A percentile compares a stretch with the other conserved stretches of the same genome.
phyloP scores from a whole-genome alignment of 2,113 vertebrate species.

The Dascyllus trimaculatus region DNA sequence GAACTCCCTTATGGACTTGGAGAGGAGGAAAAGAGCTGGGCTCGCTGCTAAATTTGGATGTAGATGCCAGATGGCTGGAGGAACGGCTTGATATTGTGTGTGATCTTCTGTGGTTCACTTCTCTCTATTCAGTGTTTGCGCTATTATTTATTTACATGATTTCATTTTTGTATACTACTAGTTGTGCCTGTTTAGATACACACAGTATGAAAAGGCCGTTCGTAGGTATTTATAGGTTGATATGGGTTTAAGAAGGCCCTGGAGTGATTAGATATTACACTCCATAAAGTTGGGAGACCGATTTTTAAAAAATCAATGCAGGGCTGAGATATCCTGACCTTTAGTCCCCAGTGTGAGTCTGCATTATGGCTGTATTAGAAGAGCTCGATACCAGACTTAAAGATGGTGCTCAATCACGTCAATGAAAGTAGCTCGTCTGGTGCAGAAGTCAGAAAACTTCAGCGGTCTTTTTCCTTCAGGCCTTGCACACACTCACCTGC shows the following conservation, averaged over 20 bases:
- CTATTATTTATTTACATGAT: constrained; percentile 15
- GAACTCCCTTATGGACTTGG: constrained; percentile 64
- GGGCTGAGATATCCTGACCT: no score
- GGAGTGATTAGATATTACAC: no score
- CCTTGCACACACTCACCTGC: no score
- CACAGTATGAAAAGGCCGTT: no score
- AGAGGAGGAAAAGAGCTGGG: constrained; percentile 55
- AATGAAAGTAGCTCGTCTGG: no score
- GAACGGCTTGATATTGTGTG: constrained; percentile 56
- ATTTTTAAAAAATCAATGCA: no score
- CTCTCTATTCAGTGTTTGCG: constrained; percentile 19
- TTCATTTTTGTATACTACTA: background rate
- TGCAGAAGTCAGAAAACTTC: no score
- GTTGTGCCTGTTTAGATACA: background rate
- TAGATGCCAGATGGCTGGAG: constrained; percentile 71
- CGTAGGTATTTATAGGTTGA: background rate
- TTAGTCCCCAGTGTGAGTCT: background rate
- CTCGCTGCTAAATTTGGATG: constrained; percentile 74
- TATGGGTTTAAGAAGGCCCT: background rate
- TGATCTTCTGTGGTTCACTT: constrained; percentile 24
- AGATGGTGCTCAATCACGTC: background rate
- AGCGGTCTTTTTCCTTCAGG: no score
- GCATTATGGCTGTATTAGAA: background rate
- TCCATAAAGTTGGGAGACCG: no score
- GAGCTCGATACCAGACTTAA: background rate